These are phyloP conservation scores for Leptinotarsa undecemlineata DNA, from an alignment of 1,140 invertebrate genomes.

Conservation along the genomic window DNA sequence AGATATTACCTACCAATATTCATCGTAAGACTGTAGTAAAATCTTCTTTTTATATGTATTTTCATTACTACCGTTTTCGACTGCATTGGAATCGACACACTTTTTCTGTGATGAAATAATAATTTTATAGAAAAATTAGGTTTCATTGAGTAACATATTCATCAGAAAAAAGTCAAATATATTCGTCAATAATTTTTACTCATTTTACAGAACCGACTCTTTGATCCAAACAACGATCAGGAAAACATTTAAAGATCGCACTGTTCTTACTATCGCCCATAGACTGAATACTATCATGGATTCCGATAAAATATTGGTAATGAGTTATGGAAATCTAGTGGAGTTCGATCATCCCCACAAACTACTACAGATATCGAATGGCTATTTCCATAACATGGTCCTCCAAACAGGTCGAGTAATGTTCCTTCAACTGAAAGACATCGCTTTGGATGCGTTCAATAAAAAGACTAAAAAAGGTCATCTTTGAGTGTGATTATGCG, in stretches of 20 bases:
- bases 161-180: too few species aligned
- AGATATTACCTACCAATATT: too few species aligned
- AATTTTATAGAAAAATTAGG: too few species aligned
- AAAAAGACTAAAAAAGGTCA: neutral
- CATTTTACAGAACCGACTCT: constrained; percentile 55
- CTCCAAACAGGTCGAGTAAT: neutral
- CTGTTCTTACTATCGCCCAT: constrained; percentile 55
- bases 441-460: neutral
- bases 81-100: too few species aligned
- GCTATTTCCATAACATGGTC: neutral
- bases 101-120: too few species aligned
- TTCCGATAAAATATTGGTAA: neutral
- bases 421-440: neutral
- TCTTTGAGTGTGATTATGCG: too few species aligned
- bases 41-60: too few species aligned
- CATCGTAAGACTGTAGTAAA: too few species aligned
- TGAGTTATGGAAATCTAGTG: neutral
- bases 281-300: neutral
- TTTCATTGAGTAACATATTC: too few species aligned
- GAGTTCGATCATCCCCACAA: neutral
- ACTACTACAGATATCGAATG: neutral
- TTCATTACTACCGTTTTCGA: too few species aligned
- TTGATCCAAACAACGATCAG: constrained; percentile 65
- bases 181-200: too few species aligned
- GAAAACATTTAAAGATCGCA: constrained; percentile 63